Evolutionary conservation across 2,888 invertebrate genomes (phyloP), one percentile per base, ranked within the genome.

Genomic region (Euphydryas editha): DNA sequence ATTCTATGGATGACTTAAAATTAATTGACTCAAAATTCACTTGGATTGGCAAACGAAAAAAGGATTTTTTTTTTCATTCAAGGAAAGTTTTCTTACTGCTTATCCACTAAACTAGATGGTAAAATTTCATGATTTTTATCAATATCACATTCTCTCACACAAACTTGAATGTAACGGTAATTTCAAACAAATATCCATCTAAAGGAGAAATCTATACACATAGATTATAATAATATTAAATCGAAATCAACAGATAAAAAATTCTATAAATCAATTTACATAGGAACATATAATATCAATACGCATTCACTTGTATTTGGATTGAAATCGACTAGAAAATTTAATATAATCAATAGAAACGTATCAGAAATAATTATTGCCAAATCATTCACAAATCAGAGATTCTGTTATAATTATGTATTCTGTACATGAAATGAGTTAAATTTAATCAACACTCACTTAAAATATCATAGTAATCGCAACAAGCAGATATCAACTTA

Each of bases 1-100:
- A 76, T 72, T 69, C 86, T 91, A 90, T 86, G 82, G 85, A 90
- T 92, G 91, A 91, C 92, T 90, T 91, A 88, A 91, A 92, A 88
- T 85, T 92, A 92, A 92, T 92, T 92, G 91, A 92, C 91, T 86
- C 80, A 80, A 85, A 77, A 76, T 81, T 83, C 77, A 79, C 80
- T 79, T 76, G 78, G 80, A 82, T 87, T 86, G 87, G 87, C 84
- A 82, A 81, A 82, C 72, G 74, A 76, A 78, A 81, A 72, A 63
- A 72, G 73, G 67, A 71, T 51, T 61, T 61, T 65, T 70, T 47
- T 59, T 65, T 59, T 69, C 71, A 62, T 71, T 71, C 59, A 67
- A 78, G 77, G 76, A 76, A 80, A 81, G 80, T 78, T 73, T 68
- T 73, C 75, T 73, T 68, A 78, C 75, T 81, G 79, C 85, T 86